Conservation (phyloP, 2,113 vertebrate species). For the Amia ocellicauda region DNA sequence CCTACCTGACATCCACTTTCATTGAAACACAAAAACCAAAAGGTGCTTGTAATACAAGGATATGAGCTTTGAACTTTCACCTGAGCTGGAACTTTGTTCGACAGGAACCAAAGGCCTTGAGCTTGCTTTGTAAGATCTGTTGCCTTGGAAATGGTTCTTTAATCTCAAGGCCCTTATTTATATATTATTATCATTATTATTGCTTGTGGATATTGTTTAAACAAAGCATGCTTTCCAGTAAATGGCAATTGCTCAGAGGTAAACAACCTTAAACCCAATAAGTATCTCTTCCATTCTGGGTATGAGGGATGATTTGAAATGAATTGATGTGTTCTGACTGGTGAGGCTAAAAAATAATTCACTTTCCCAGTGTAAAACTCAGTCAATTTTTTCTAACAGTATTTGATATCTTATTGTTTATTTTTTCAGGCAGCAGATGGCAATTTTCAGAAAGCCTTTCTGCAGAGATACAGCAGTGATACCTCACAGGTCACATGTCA, state of each 20-base stretch:
- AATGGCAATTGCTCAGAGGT: slow-evolving; percentile 44
- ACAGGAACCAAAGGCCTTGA: slow-evolving; percentile 7
- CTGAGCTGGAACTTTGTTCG: slow-evolving; percentile 10
- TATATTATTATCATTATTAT: slow-evolving; percentile 34
- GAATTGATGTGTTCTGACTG: slow-evolving; percentile 76
- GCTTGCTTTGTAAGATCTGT: slow-evolving; percentile 24
- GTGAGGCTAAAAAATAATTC: slow-evolving; percentile 72
- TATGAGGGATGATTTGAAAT: slow-evolving; percentile 60
- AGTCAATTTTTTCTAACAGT: slow-evolving; percentile 80
- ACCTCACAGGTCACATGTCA: slow-evolving; percentile 81
- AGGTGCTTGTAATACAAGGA: slow-evolving; percentile 1
- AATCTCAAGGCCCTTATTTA: slow-evolving; percentile 14
- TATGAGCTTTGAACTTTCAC: slow-evolving; percentile 33
- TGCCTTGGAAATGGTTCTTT: slow-evolving; percentile 15
- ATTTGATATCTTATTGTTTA: slow-evolving; percentile 85
- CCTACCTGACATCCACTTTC: neutral
- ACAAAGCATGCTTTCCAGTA: slow-evolving; percentile 47
- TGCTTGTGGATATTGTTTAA: slow-evolving; percentile 43
- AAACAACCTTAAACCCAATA: slow-evolving; percentile 45
- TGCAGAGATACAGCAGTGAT: slow-evolving; percentile 70
- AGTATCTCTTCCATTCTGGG: slow-evolving; percentile 45
- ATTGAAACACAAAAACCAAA: neutral
- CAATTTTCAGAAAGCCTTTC: slow-evolving; percentile 76
- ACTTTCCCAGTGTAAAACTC: slow-evolving; percentile 72
- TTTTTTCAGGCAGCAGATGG: slow-evolving; percentile 78